Evolutionary conservation across 2,888 invertebrate species (phyloP).

Genomic region (Elegia similella): DNA sequence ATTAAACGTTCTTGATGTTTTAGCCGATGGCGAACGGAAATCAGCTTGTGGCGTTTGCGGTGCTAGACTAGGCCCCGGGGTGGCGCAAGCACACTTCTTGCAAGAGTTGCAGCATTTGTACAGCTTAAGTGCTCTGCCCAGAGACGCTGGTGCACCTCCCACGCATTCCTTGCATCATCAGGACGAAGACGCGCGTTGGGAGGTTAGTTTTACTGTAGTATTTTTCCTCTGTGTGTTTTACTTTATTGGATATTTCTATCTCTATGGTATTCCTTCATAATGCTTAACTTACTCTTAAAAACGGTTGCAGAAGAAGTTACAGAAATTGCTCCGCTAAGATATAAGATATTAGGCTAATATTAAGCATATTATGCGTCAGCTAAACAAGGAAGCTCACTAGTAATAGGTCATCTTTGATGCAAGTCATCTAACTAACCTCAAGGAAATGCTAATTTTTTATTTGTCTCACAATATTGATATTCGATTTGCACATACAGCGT

Average conservation of each 20-base stretch:
- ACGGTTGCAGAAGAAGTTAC: too few species aligned
- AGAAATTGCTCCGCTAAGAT: too few species aligned
- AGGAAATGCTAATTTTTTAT: background rate
- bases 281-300: too few species aligned
- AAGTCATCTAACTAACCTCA: too few species aligned
- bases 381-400: too few species aligned
- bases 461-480: background rate
- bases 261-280: too few species aligned
- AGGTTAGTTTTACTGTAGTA: slow-evolving; percentile 44
- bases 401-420: too few species aligned
- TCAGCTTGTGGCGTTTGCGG: slow-evolving; percentile 77
- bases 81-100: slow-evolving; percentile 76
- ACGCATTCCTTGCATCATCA: slow-evolving; percentile 70
- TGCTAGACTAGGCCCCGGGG: slow-evolving; percentile 73
- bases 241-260: background rate
- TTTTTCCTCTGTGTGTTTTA: background rate
- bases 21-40: slow-evolving; percentile 75
- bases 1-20: background rate
- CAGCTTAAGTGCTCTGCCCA: slow-evolving; percentile 71
- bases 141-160: slow-evolving; percentile 58
- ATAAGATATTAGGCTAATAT: too few species aligned
- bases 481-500: too few species aligned
- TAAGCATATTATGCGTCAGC: too few species aligned
- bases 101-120: slow-evolving; percentile 76
- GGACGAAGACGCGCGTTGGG: slow-evolving; percentile 78